Conservation (phyloP, 2,888 invertebrate species). For the Gnatocerus cornutus region DNA sequence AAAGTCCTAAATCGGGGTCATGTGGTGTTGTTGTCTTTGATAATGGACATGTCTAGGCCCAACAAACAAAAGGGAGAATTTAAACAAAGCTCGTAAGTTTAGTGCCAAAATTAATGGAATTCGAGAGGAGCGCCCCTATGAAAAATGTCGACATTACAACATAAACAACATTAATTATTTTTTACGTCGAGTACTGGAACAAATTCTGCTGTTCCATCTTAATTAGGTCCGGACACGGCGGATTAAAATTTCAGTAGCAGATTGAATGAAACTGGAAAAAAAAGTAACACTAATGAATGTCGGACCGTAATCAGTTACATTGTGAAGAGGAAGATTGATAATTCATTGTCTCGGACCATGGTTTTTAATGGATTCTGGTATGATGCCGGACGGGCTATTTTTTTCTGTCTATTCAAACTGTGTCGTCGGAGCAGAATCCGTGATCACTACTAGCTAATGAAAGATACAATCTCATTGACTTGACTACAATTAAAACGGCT, state of each 20-base stretch:
- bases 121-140: constrained; percentile 23
- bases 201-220: constrained; percentile 58
- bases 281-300: constrained; percentile 59
- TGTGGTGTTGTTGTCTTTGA: constrained; percentile 25
- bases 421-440: constrained; percentile 25
- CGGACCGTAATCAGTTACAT: constrained; percentile 52
- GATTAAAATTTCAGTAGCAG: constrained; percentile 62
- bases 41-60: constrained; percentile 29
- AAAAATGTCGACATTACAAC: constrained; percentile 30
- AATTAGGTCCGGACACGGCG: constrained; percentile 60
- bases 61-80: constrained; percentile 31
- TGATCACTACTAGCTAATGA: constrained; percentile 32
- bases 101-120: constrained; percentile 30
- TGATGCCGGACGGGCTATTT: constrained; percentile 25
- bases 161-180: constrained; percentile 48
- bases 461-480: constrained; percentile 39
- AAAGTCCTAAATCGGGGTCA: constrained; percentile 23
- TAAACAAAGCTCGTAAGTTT: constrained; percentile 16
- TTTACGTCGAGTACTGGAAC: constrained; percentile 51
- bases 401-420: constrained; percentile 25
- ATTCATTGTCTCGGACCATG: constrained; percentile 54
- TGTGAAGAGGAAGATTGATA: constrained; percentile 52
- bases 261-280: constrained; percentile 59
- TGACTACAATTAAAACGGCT: constrained; percentile 44
- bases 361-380: constrained; percentile 43